Evolutionary conservation across 2,113 vertebrate species (phyloP), one percentile per base, ranked within the genome.

Genomic region (Merops nubicus): DNA sequence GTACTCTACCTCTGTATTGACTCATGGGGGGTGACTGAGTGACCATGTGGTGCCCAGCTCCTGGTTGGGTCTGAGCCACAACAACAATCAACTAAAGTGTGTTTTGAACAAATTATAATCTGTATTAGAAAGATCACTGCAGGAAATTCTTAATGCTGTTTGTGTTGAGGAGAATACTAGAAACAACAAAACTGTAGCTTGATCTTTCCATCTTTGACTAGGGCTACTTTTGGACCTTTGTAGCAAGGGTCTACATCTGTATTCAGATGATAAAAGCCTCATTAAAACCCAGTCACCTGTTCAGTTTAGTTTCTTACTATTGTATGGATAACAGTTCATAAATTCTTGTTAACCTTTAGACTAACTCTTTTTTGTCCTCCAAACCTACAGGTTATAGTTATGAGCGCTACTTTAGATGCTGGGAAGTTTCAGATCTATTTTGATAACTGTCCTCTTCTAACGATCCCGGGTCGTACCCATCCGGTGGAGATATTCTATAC

Each of bases 401-500:
- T 99, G 99, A 99, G 99, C 15, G 99, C 99, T 81, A 99, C 99
- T 43, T 97, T 99, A 72, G 99, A 99, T 82, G 99, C 99, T n/a
- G 99, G 99, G 28, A 99, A 99, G 93, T 99, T 99, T 97, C 99
- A 99, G 97, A 98, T 99, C 92, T 99, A 99, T 97, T 99, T 99
- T 89, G 99, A 99, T 97, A 99, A 97, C 85, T 99, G 99, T 94
- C 99, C 99, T 22, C 98, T 99, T 89, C 98, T 99, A 57, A 99
- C 99, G 73, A 99, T 99, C 92, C 99, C 99, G 12, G 99, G 99
- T 33, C 99, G 99, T 83, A 99, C 99, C 8, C 99, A 99, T 97
- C 99, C 99, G 40, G 99, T 99, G 96, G 99, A 99, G 98, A 99
- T 99, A 92, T 99, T 99, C 97, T 99, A 99, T 98, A 99, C 99